These are phyloP conservation scores for Myrmecophaga tridactyla DNA, from an alignment of 2,113 vertebrate species.

Conservation along the genomic window DNA sequence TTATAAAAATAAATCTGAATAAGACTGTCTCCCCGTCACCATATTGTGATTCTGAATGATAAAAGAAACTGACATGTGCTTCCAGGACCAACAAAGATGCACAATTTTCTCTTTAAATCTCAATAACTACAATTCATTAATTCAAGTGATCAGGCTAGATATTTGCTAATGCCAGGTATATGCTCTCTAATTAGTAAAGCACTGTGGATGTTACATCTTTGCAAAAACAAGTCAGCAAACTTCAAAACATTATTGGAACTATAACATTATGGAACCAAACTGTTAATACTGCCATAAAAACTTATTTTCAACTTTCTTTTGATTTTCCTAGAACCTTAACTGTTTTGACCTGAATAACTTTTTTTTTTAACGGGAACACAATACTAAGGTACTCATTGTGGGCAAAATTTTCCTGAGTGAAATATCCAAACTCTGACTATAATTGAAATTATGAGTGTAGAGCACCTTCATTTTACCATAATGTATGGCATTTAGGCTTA, in stretches of 20 bases:
- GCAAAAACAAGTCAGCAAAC: constrained; percentile 23
- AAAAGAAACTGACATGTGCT: not conserved
- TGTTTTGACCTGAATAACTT: constrained; percentile 60
- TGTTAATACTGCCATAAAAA: not conserved
- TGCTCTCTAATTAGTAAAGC: not conserved
- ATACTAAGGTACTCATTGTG: constrained; percentile 17
- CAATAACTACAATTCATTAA: not conserved
- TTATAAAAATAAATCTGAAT: constrained; percentile 9
- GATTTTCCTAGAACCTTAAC: constrained; percentile 25
- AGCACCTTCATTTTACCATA: constrained; percentile 14
- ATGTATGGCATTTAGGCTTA: not conserved
- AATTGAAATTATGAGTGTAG: not conserved
- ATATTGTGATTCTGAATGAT: constrained; percentile 28
- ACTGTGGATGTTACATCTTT: not conserved
- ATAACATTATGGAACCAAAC: not conserved
- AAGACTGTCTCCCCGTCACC: not conserved
- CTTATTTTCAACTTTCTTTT: constrained; percentile 48
- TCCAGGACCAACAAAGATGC: not conserved
- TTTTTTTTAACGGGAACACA: constrained; percentile 44
- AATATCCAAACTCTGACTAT: not conserved
- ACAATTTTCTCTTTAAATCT: not conserved
- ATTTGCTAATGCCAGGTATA: not conserved
- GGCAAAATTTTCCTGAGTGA: constrained; percentile 26
- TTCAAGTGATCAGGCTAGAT: not conserved
- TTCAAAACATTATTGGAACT: not conserved